These are phyloP conservation scores for Yponomeuta evonymella DNA, from an alignment of 2,888 invertebrate genomes.

Conservation along the genomic window DNA sequence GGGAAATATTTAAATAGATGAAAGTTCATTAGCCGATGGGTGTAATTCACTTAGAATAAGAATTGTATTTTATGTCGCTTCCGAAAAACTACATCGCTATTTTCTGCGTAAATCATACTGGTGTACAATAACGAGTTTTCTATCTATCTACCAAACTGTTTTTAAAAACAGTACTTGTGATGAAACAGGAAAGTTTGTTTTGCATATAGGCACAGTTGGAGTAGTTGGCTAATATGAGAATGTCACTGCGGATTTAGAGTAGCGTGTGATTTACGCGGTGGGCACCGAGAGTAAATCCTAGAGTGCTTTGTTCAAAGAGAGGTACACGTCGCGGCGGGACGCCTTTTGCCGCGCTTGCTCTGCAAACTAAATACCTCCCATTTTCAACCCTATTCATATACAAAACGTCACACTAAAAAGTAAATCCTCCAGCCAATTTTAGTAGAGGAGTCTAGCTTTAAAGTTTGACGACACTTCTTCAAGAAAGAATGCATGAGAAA, in stretches of 20 bases:
- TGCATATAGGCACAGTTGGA: not conserved
- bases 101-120: not conserved
- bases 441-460: not conserved
- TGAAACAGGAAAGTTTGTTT: not conserved
- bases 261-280: conserved; percentile 17
- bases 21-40: conserved; percentile 21
- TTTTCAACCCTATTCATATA: not conserved
- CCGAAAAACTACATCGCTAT: not conserved
- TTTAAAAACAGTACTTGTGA: no score
- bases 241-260: conserved; percentile 1
- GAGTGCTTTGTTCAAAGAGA: conserved; percentile 7
- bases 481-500: conserved; percentile 12
- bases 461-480: not conserved
- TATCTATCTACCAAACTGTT: no score
- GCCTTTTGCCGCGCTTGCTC: conserved; percentile 5
- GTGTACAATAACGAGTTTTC: no score
- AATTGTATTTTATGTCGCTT: not conserved
- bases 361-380: not conserved
- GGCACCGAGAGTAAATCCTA: conserved; percentile 10
- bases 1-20: conserved; percentile 27
- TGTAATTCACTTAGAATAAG: conserved; percentile 4
- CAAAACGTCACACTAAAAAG: conserved; percentile 19
- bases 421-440: not conserved
- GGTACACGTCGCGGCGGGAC: conserved; percentile 16
- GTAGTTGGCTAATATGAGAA: conserved; percentile 1